Evolutionary conservation across 2,797 vertebrate genomes (phyloP), one percentile per base, ranked within the genome.

Genomic region (Choloepus didactylus): DNA sequence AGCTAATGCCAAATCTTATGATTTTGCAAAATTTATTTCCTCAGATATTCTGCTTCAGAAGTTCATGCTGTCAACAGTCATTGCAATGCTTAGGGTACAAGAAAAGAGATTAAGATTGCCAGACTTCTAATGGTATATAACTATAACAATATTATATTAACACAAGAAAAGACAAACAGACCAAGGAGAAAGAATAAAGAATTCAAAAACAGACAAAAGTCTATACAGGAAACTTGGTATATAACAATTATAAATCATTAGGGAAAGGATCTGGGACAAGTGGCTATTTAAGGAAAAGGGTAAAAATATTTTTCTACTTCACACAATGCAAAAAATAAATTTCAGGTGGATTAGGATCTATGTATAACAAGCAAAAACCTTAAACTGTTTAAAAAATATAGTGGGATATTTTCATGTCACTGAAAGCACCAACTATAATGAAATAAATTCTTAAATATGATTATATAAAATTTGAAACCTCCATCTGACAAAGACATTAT

Each of bases 21-120:
- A 87, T 90, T 80, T 87, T 92, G 44, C 90, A 86, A 84, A 92
- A 94, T 64, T 95, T 69, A 85, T 93, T 96, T 91, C 35, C 8
- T 31, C n/a, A 62, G 73, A 49, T 79, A 88, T 94, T 92, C 59
- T 91, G 69, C 29, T 73, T 87, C 49, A 83, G 19, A 90, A n/a
- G 19, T 94, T 64, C 94, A 84, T 62, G 83, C 82, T 44, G 16
- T 90, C 31, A 87, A 80, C 93, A 27, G 25, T 51, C 82, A 73
- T 77, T 73, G 49, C 19, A n/a, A 46, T 82, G 66, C 73, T 90
- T 64, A 88, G 9, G 25, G 2, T 88, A 56, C 5, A 92, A 76
- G 46, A 69, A 64, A 79, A 89, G 75, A 59, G 18, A 85, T 18
- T 23, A 82, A 89, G 69, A 79, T 49, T 92, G 9, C 31, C 91